These are phyloP conservation scores for Thysanoteuthis rhombus DNA, from an alignment of 2,888 invertebrate genomes.

Conservation along the genomic window DNA sequence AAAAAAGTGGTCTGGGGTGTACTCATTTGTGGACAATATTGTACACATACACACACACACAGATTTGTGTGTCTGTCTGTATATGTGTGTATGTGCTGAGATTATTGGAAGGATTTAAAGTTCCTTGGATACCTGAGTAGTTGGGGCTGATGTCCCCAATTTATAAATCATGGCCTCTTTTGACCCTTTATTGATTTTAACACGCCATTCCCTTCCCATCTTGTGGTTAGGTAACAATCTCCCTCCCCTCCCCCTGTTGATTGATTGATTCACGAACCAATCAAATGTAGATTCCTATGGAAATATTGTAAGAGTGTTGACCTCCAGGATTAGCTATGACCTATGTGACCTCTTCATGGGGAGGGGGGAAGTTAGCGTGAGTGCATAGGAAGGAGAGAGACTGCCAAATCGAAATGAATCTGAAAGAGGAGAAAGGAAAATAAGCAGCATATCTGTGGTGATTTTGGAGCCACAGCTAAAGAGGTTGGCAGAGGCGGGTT, in stretches of 20 bases:
- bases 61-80: too few species aligned
- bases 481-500: background rate
- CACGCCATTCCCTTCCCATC: rapidly evolving
- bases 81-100: too few species aligned
- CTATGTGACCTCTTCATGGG: background rate
- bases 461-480: background rate
- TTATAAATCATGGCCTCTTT: background rate
- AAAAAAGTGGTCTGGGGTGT: too few species aligned
- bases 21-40: too few species aligned
- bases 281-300: background rate
- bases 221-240: background rate
- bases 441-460: too few species aligned
- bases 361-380: background rate
- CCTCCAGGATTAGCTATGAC: constrained; percentile 12
- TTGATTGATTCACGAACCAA: background rate
- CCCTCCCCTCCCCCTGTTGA: background rate
- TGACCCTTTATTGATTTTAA: background rate
- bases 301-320: constrained; percentile 12
- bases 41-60: too few species aligned
- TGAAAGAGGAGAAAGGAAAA: background rate
- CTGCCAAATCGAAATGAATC: too few species aligned
- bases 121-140: background rate
- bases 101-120: background rate
- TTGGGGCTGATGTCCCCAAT: background rate
- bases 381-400: background rate